Conservation (phyloP, 2,113 vertebrate genomes). For the Rhegmatorhina hoffmannsi region DNA sequence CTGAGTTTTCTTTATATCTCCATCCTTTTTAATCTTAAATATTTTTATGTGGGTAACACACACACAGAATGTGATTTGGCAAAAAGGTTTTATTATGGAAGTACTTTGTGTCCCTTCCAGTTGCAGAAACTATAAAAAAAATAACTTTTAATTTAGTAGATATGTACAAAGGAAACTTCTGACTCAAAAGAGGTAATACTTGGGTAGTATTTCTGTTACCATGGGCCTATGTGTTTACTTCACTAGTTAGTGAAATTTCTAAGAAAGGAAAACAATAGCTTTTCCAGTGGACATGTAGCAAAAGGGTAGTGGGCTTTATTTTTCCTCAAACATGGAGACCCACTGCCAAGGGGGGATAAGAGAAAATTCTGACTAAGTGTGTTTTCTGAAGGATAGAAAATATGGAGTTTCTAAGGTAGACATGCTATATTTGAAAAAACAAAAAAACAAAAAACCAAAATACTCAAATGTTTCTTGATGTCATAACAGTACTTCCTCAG, state of each 20-base stretch:
- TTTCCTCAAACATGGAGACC: not conserved
- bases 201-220: not conserved
- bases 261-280: not conserved
- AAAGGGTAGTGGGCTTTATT: constrained; percentile 20
- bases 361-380: not conserved
- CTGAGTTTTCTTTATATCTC: not conserved
- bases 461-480: not conserved
- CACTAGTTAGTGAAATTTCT: not conserved
- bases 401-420: not conserved
- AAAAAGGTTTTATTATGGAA: not conserved
- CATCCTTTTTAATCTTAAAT: not conserved
- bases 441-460: no score
- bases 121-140: not conserved
- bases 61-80: not conserved
- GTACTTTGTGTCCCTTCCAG: not conserved
- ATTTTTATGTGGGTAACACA: not conserved
- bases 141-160: not conserved
- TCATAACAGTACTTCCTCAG: not conserved
- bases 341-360: not conserved
- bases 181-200: not conserved
- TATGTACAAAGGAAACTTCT: not conserved
- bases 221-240: not conserved
- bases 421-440: not conserved
- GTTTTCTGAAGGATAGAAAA: constrained; percentile 13
- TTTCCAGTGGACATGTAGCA: not conserved